Base-by-base conservation (phyloP, 2,888 invertebrate genomes). In the Adelognathus sp. region DNA sequence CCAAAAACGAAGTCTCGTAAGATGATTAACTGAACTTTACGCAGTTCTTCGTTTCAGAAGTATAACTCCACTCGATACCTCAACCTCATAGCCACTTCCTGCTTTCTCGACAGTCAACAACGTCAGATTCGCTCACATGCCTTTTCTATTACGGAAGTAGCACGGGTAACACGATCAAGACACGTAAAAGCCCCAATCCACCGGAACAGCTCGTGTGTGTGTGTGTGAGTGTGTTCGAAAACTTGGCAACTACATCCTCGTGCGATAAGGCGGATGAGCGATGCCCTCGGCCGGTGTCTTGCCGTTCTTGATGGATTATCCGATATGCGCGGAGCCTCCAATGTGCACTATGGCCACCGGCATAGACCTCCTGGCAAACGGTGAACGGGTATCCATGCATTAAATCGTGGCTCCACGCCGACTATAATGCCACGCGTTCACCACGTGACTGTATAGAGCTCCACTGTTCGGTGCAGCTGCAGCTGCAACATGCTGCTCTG, bases 241-340 rank as follows among this genome's bases (percentile, higher is more conserved):
- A 86, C 83, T 86, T 84, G 85, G 86, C 86, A 87, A 86, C 83
- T 85, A 83, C 71, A 71, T 71, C 79, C 54, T 60, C 54, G 86
- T 82, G 86, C 85, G 85, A 87, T 87, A 88, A 88, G 85, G 83
- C 81, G 86, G 84, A 88, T 88, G 87, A 89, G 87, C 86, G 85
- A 87, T 87, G 87, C 82, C 82, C 81, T 80, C 54, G 11, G 4
- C 50, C 50, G 84, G 81, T 86, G 88, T 87, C 87, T 87, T 85
- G 87, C 80, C 78, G 80, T 24, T n/a, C 44, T 67, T 89, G 89
- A 89, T 88, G 85, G 88, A 90, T 90, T 83, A 87, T 82, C 85
- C 87, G 86, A 89, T 88, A 87, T 82, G 77, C 83, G 41, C 44
- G 50, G 50, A 84, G 85, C n/a, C n/a, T 36, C 87, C 87, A 86